Evolutionary conservation across 2,113 vertebrate genomes (phyloP), one percentile per base, ranked within the genome.

Genomic region (Brachypteracias leptosomus): DNA sequence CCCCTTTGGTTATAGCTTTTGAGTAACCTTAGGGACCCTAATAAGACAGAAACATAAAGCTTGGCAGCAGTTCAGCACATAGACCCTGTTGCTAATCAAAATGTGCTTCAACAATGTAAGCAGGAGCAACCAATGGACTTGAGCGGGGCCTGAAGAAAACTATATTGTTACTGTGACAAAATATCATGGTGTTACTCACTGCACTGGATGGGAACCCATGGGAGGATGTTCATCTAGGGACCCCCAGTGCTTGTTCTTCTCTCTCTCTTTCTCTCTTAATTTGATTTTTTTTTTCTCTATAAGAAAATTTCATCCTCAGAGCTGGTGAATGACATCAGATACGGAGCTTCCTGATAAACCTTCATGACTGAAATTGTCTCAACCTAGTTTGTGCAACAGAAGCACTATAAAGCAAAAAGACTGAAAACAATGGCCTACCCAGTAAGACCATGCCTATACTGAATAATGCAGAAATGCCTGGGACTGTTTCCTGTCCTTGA

Each of bases 161-260:
- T 35, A 3, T 5, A 10, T 4, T 22, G 8, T 51, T 74, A 58
- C 7, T 47, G 15, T 61, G 9, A 14, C 4, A 72, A 89, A 91
- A 63, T 24, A 6, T 31, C 75, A 35, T 0, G 1, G 38, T 7
- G 5, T 67, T 17, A 72, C 7, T 2, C 7, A 65, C 8, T 49
- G 31, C 15, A n/a, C 9, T 55, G 17, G 29, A 16, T 7, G 16
- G 61, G 31, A 80, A 17, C 36, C 11, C 10, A 19, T 18, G n/a
- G 20, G 2, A 55, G 5, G 6, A 40, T 44, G 14, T 7, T 65
- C 5, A 42, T 42, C 29, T 36, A 9, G 19, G 16, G 40, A 36
- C 11, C 2, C 2, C 10, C 20, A 35, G 20, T 67, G 6, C 46
- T 72, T 80, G 5, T 76, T 4, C 7, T 49, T 10, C 5, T 38